Base-by-base conservation (phyloP, 2,888 invertebrate species). In the Temnothorax rugatulus region DNA sequence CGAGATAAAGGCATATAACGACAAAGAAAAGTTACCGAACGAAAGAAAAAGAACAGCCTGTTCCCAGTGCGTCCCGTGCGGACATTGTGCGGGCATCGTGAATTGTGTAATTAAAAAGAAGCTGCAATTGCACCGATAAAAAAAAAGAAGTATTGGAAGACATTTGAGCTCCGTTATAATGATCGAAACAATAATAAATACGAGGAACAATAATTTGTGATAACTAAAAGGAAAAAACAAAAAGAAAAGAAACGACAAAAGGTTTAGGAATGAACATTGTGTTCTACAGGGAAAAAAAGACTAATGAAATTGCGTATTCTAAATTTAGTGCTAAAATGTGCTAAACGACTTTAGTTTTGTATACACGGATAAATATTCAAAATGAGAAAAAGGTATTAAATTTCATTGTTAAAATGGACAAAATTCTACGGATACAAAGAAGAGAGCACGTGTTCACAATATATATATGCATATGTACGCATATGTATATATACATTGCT, bases 131-230 rank as follows among this genome's bases (percentile, higher is more conserved):
- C 91, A 91, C 90, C 84, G 84, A 92, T 88, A 59, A 44, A 69
- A 41, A 47, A 54, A 44, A 69, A 34, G 15, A 68, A 91, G 89
- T 91, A 91, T 91, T 87, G 79, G 89, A 90, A 87, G 88, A 81
- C 85, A 87, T 90, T 88, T 88, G 86, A 92, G 90, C 91, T 91
- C 89, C 86, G 88, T 92, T 91, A 59, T 81, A 88, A 92, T 89
- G 92, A 89, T 91, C 86, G 89, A 90, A 91, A 91, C 88, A 91
- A 92, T 91, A 91, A 91, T 59, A 89, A 92, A 92, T 93, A 93
- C 93, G 91, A 93, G 93, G 94, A 94, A 94, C 94, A 94, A 94
- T 94, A 94, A 94, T 94, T 94, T 94, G 94, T 94, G 94, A 94
- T 94, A 94, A 93, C 90, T 92, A 90, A 92, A 85, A 74, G 68